Conservation (phyloP, 2,888 invertebrate genomes). For the Stenodema calcarata region DNA sequence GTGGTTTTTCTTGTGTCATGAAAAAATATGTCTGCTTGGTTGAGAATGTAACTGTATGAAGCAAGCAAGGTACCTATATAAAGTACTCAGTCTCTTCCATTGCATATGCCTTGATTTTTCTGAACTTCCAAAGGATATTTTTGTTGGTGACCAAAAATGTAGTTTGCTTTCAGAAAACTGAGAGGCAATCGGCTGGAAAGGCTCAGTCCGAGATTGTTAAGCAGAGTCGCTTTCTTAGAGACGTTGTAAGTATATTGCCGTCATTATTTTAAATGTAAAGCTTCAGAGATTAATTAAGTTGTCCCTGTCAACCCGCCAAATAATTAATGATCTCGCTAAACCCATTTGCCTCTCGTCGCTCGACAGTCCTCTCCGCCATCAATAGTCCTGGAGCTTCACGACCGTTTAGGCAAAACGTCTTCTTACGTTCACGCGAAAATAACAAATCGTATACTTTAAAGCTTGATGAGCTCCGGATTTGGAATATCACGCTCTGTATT, state of each 20-base stretch:
- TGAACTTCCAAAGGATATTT: background rate
- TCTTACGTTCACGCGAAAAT: background rate
- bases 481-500: no score
- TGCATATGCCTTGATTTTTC: no score
- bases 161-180: constrained; percentile 65
- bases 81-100: no score
- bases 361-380: background rate
- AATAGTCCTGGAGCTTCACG: background rate
- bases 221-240: constrained; percentile 68
- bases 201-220: constrained; percentile 67
- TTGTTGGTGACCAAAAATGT: background rate
- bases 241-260: constrained; percentile 63
- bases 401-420: constrained; percentile 11
- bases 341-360: constrained; percentile 6
- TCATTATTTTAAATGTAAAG: constrained; percentile 34
- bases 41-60: no score
- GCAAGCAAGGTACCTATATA: no score
- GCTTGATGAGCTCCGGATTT: background rate
- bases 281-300: constrained; percentile 40
- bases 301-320: constrained; percentile 25
- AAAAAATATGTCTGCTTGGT: no score
- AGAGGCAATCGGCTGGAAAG: constrained; percentile 72
- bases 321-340: constrained; percentile 17
- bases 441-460: background rate
- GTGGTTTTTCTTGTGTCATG: no score